These are phyloP conservation scores for Heliangelus exortis DNA, from an alignment of 2,797 vertebrate genomes.

Conservation along the genomic window DNA sequence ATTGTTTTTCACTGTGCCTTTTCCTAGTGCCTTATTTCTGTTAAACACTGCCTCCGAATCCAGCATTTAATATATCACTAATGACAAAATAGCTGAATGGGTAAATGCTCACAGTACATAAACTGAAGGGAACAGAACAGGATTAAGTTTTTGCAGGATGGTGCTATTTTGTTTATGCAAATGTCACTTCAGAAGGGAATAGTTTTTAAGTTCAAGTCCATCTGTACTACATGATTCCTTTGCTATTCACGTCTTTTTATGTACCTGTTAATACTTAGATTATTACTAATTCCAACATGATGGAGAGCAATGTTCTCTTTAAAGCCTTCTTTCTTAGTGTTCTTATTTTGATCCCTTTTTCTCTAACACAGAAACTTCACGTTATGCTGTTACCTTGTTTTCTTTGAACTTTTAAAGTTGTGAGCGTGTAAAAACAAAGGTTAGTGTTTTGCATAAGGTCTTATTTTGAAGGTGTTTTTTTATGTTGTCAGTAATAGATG, in stretches of 20 bases:
- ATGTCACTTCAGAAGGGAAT: neutral
- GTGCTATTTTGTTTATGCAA: neutral
- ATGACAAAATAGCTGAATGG: neutral
- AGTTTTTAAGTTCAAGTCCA: neutral
- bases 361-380: neutral
- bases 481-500: constrained; percentile 78
- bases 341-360: neutral
- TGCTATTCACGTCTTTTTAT: neutral
- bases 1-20: neutral
- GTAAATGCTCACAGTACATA: neutral
- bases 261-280: neutral
- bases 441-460: neutral
- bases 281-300: neutral
- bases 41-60: neutral
- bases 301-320: neutral
- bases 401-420: neutral
- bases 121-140: neutral
- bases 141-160: neutral
- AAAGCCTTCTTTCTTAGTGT: neutral
- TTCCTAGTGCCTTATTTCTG: neutral
- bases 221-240: neutral
- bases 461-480: neutral
- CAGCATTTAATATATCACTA: neutral
- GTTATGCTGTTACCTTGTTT: neutral
- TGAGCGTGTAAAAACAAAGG: neutral